phyloP scores from a whole-genome alignment of 2,113 vertebrate species.

The Romanogobio albipinnatus region DNA sequence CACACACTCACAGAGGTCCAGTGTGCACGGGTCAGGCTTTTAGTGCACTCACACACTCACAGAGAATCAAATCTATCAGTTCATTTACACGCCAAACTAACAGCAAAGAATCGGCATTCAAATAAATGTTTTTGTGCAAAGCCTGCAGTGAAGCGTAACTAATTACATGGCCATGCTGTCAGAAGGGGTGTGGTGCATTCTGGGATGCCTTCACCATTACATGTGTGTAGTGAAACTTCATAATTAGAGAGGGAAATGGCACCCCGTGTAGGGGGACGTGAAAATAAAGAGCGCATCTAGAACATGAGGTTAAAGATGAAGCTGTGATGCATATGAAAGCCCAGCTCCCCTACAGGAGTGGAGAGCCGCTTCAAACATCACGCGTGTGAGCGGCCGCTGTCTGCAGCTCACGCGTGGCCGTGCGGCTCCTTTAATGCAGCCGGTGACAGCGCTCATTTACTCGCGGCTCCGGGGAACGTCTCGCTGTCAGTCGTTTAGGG shows the following conservation, averaged over 20 bases:
- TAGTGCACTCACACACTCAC: no score
- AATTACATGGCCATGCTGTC: neutral
- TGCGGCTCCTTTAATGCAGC: slow-evolving; percentile 63
- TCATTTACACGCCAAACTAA: neutral
- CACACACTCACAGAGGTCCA: no score
- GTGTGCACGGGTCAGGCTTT: no score
- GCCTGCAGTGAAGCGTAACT: neutral
- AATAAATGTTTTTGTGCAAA: neutral
- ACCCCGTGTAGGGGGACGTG: neutral
- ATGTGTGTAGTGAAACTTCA: neutral
- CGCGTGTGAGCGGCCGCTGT: slow-evolving; percentile 48
- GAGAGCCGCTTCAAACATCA: slow-evolving; percentile 20
- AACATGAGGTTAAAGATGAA: neutral
- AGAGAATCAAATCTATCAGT: neutral
- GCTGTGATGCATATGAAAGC: neutral
- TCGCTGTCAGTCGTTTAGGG: slow-evolving; percentile 77
- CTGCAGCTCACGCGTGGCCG: slow-evolving; percentile 56
- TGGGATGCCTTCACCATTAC: neutral
- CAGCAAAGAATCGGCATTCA: neutral
- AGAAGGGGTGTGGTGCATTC: slow-evolving; percentile 9
- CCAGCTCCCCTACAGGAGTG: neutral
- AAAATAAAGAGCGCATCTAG: neutral
- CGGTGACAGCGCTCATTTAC: slow-evolving; percentile 76
- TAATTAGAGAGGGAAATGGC: neutral
- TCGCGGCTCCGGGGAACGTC: slow-evolving; percentile 70